Conservation (phyloP, 2,113 vertebrate genomes). For the Sylvietta virens region DNA sequence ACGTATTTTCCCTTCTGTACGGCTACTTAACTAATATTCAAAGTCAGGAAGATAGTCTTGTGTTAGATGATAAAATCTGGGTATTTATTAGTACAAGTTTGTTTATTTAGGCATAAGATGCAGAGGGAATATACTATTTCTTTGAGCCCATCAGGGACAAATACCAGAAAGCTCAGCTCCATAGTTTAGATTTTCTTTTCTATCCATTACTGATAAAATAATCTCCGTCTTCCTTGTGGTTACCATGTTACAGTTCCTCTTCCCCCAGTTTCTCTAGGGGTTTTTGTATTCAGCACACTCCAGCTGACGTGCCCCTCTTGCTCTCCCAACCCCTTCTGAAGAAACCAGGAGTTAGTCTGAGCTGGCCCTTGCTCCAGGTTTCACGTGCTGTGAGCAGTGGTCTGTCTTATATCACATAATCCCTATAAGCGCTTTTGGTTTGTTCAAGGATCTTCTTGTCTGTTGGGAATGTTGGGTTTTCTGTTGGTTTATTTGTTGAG, state of each 20-base stretch:
- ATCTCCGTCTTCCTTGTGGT: neutral
- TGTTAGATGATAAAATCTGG: neutral
- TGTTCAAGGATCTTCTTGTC: neutral
- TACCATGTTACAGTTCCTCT: neutral
- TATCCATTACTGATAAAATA: neutral
- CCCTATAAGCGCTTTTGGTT: neutral
- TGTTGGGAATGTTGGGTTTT: neutral
- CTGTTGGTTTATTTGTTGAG: neutral
- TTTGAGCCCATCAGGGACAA: neutral
- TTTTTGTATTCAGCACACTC: neutral
- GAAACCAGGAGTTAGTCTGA: neutral
- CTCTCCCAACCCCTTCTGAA: neutral
- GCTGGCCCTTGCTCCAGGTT: neutral
- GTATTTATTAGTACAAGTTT: neutral
- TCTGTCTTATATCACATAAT: neutral
- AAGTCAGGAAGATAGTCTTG: neutral
- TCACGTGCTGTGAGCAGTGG: neutral
- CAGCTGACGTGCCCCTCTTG: neutral
- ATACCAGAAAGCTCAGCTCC: neutral
- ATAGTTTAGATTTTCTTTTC: neutral
- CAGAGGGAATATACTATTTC: neutral
- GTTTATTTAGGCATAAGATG: neutral
- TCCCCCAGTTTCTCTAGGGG: rapidly evolving
- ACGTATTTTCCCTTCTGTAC: neutral
- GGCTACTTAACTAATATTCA: neutral